These are phyloP conservation scores for Gibbula magus DNA, from an alignment of 2,888 invertebrate genomes.

Conservation along the genomic window DNA sequence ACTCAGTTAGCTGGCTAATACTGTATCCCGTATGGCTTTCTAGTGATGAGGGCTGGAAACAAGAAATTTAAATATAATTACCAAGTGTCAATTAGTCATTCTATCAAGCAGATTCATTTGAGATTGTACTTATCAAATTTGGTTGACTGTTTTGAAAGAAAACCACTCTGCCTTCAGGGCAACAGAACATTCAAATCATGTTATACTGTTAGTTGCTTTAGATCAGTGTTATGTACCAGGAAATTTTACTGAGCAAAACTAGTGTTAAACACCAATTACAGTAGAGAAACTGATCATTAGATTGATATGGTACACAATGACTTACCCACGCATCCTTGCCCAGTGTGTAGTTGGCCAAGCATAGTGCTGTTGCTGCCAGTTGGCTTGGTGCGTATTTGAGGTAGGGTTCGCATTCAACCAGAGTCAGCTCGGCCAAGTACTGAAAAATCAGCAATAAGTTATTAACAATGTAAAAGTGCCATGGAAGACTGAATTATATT, in stretches of 20 bases:
- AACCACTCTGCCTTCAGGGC: too few species aligned
- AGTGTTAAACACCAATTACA: too few species aligned
- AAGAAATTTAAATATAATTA: background rate
- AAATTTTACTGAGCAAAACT: too few species aligned
- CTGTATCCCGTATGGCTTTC: constrained; percentile 83
- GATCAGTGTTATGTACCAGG: too few species aligned
- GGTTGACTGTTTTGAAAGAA: too few species aligned
- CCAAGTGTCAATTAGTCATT: background rate
- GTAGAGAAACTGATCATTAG: too few species aligned
- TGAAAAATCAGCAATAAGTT: too few species aligned
- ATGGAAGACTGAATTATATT: too few species aligned
- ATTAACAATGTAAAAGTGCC: too few species aligned
- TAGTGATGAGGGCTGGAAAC: constrained; percentile 76
- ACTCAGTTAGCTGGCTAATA: constrained; percentile 81
- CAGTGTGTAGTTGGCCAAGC: constrained; percentile 85
- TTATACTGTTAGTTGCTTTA: too few species aligned
- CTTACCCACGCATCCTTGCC: constrained; percentile 74
- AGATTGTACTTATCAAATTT: too few species aligned
- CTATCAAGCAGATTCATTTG: background rate
- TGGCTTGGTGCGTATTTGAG: constrained; percentile 87
- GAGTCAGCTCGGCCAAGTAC: constrained; percentile 88
- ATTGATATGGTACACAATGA: background rate
- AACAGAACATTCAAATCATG: too few species aligned
- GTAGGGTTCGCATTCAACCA: constrained; percentile 91
- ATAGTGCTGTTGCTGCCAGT: constrained; percentile 87